Percentiles rank a stretch among this genome's conserved stretches.
phyloP scores from a whole-genome alignment of 2,888 invertebrate genomes.

The Hypolimnas misippus region DNA sequence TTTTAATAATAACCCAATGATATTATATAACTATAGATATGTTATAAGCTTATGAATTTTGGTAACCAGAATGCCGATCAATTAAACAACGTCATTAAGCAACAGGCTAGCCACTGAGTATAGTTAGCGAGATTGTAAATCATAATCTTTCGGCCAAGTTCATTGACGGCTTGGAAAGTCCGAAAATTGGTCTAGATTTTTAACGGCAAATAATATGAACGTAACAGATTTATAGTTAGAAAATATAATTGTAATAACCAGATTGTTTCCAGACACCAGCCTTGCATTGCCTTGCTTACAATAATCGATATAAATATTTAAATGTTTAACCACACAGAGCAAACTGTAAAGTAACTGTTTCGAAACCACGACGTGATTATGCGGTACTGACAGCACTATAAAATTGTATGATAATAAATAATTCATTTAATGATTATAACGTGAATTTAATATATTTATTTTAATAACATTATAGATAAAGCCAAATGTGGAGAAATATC shows the following conservation, averaged over 20 bases:
- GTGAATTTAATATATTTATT: conserved; percentile 1
- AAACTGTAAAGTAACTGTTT: not conserved
- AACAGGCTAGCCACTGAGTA: no score
- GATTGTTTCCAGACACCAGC: not conserved
- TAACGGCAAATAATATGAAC: no score
- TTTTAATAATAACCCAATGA: not conserved
- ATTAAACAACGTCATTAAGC: no score
- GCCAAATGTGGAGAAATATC: conserved; percentile 19
- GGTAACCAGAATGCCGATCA: no score
- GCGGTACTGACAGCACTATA: conserved; percentile 20
- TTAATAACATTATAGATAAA: not conserved
- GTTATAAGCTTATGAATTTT: no score
- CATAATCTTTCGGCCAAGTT: no score
- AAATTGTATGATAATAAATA: conserved; percentile 5
- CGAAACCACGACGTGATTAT: conserved; percentile 11
- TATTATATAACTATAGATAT: no score
- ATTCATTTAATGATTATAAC: not conserved
- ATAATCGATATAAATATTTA: conserved; percentile 5
- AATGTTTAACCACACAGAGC: not conserved
- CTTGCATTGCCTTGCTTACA: conserved; percentile 13
- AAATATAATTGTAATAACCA: no score
- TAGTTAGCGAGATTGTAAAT: no score
- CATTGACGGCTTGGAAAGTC: no score
- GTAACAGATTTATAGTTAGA: no score
- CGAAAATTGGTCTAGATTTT: no score